phyloP scores from a whole-genome alignment of 2,113 vertebrate species.

The Brienomyrus longianalis region DNA sequence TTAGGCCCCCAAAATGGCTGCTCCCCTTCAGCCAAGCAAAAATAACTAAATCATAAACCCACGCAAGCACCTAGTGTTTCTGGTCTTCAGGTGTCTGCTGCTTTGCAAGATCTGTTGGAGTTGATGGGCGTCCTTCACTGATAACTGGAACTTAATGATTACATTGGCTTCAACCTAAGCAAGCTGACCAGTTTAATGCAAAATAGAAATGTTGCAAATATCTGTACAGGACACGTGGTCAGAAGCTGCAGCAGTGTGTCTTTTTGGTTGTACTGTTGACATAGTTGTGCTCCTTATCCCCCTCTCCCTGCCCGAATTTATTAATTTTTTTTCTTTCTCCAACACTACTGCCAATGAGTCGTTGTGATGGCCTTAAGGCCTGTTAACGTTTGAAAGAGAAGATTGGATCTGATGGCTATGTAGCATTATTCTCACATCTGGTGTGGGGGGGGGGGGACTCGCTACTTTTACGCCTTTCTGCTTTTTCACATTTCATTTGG shows the following conservation, averaged over 20 bases:
- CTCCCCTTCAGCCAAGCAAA: not conserved
- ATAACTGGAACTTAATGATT: not conserved
- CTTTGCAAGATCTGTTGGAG: not conserved
- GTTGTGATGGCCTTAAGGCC: not conserved
- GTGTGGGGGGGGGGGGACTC: not conserved
- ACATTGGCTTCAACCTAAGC: not conserved
- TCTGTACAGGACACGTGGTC: not conserved
- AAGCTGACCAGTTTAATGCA: not conserved
- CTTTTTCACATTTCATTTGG: not conserved
- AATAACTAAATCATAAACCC: not conserved
- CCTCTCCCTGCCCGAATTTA: not conserved
- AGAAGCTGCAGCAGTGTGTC: not conserved
- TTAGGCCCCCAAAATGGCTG: not conserved
- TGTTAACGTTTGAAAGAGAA: not conserved
- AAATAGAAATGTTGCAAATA: not conserved
- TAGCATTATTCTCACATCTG: not conserved
- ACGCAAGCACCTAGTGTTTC: not conserved
- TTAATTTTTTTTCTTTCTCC: too few relatives aligned
- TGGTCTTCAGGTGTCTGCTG: not conserved
- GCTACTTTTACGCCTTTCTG: not conserved
- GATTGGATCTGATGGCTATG: not conserved
- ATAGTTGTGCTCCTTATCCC: not conserved
- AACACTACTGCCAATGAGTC: not conserved
- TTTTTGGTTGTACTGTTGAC: not conserved
- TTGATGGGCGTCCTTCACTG: not conserved